Evolutionary conservation across 2,797 vertebrate genomes (phyloP).

Genomic region (Spondyliosoma cantharus): DNA sequence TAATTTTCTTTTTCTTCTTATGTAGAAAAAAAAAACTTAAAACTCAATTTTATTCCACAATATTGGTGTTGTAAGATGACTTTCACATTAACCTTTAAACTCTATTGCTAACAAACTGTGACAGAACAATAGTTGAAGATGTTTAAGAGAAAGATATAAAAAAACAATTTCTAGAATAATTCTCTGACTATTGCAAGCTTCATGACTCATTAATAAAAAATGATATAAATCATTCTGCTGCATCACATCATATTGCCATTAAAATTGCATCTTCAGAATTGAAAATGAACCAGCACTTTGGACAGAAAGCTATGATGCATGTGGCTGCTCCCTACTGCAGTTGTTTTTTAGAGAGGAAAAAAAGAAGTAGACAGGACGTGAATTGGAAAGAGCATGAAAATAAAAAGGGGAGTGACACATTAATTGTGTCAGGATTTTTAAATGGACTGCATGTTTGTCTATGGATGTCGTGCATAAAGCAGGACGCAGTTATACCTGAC

Average conservation of each 20-base stretch:
- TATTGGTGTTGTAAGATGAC: too few species aligned
- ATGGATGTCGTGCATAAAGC: neutral
- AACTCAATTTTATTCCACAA: too few species aligned
- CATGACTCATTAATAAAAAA: neutral
- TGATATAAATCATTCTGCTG: neutral
- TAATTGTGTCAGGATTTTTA: neutral
- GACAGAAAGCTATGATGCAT: slow-evolving; percentile 4
- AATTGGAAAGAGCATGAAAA: slow-evolving; percentile 4
- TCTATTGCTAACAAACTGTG: neutral
- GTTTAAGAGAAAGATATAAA: neutral
- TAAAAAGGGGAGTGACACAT: neutral
- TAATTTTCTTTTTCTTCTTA: too few species aligned
- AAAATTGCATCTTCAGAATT: slow-evolving; percentile 1
- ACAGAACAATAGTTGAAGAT: neutral
- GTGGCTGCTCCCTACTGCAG: neutral
- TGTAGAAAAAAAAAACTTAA: too few species aligned
- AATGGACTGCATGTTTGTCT: neutral
- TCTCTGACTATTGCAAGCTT: neutral
- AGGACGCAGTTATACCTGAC: neutral
- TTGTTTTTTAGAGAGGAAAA: slow-evolving; percentile 2
- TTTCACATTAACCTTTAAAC: too few species aligned
- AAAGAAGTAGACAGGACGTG: neutral
- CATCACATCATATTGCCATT: slow-evolving; percentile 9
- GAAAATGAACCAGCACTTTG: slow-evolving; percentile 12
- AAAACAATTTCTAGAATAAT: neutral